phyloP scores from a whole-genome alignment of 2,113 vertebrate species.

The Sebastes fasciatus region DNA sequence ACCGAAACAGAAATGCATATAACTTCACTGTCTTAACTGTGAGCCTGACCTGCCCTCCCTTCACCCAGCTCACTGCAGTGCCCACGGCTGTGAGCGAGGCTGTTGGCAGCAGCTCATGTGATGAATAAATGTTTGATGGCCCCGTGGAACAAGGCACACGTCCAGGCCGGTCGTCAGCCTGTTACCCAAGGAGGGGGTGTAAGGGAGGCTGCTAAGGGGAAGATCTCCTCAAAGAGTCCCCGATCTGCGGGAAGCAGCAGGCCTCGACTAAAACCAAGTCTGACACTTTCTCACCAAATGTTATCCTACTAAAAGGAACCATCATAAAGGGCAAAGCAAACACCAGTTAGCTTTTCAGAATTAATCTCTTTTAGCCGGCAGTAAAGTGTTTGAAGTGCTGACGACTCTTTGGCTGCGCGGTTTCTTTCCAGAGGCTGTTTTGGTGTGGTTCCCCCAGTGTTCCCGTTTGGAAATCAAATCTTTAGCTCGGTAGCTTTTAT shows the following conservation, averaged over 20 bases:
- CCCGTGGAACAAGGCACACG: conserved; percentile 60
- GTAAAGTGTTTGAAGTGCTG: conserved; percentile 76
- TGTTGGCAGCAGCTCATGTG: conserved; percentile 61
- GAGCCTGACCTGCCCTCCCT: conserved; percentile 18
- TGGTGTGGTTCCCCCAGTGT: conserved; percentile 74
- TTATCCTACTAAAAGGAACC: conserved; percentile 72
- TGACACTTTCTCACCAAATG: conserved; percentile 79
- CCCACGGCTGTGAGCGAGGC: conserved; percentile 25
- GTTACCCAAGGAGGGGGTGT: conserved; percentile 7
- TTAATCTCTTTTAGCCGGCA: conserved; percentile 64
- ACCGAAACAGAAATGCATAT: conserved; percentile 47
- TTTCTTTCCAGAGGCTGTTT: conserved; percentile 77
- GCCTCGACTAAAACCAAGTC: conserved; percentile 67
- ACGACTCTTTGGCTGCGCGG: conserved; percentile 65
- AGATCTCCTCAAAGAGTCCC: conserved; percentile 67
- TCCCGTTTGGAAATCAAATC: conserved; percentile 76
- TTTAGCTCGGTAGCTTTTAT: conserved; percentile 71
- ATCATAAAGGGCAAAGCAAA: conserved; percentile 71
- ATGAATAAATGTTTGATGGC: conserved; percentile 75
- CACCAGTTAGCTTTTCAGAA: conserved; percentile 73
- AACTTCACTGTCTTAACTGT: conserved; percentile 32
- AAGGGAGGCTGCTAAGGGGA: conserved; percentile 33
- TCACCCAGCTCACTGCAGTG: conserved; percentile 14
- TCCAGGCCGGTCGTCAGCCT: conserved; percentile 61
- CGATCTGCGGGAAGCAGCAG: conserved; percentile 57